These are phyloP conservation scores for Ophion ellenae DNA, from an alignment of 2,888 invertebrate species.

Conservation along the genomic window DNA sequence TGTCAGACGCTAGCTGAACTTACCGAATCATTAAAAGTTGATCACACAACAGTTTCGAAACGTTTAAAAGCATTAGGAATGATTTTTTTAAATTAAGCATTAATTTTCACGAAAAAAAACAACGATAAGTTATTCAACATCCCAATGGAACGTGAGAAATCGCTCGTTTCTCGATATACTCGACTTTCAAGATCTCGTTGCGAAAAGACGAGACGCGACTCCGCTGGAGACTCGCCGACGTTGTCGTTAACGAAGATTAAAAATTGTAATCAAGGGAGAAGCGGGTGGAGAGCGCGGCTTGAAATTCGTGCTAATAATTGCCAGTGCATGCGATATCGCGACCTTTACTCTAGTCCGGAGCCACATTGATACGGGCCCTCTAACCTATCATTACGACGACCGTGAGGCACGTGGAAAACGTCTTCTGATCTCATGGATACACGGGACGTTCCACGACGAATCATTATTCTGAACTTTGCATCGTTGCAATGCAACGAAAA, in stretches of 20 bases:
- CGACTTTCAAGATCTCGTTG: not conserved
- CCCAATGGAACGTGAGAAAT: too few species aligned
- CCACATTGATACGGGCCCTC: conserved; percentile 59
- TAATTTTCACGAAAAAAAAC: too few species aligned
- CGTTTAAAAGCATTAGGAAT: too few species aligned
- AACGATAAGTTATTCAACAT: too few species aligned
- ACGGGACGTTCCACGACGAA: conserved; percentile 10
- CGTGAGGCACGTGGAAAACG: conserved; percentile 72
- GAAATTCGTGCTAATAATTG: conserved; percentile 71
- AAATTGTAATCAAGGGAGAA: conserved; percentile 11
- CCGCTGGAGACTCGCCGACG: not conserved
- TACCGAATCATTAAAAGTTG: too few species aligned
- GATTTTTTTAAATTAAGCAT: too few species aligned
- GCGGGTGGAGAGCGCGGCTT: not conserved
- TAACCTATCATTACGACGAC: conserved; percentile 75
- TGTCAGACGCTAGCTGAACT: too few species aligned
- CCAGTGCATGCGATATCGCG: conserved; percentile 61
- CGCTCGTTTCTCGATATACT: not conserved
- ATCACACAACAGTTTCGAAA: too few species aligned
- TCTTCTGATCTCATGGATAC: conserved; percentile 54
- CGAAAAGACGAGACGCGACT: not conserved
- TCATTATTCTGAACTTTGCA: not conserved
- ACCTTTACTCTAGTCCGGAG: conserved; percentile 64
- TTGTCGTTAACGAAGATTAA: conserved; percentile 31
- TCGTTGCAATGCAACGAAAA: not conserved